phyloP scores from a whole-genome alignment of 2,797 vertebrate genomes.

The Hyperoplus immaculatus region DNA sequence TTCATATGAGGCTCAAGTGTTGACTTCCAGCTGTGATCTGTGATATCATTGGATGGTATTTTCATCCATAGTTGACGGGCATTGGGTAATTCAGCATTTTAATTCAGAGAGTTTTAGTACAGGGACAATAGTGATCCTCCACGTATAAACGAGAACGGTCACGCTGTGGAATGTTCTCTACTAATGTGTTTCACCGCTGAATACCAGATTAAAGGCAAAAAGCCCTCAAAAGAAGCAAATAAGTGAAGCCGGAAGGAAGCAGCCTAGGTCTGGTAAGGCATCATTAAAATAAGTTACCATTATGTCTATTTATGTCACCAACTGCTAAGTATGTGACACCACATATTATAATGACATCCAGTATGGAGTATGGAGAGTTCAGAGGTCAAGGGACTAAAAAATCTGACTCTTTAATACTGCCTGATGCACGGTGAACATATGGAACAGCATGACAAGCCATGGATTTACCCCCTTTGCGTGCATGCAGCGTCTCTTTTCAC shows the following conservation, averaged over 20 bases:
- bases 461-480: slow-evolving; percentile 16
- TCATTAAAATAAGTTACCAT: neutral
- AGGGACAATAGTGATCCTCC: neutral
- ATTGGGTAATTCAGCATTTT: neutral
- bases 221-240: neutral
- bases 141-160: neutral
- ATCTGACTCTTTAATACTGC: neutral
- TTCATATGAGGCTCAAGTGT: neutral
- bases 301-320: neutral
- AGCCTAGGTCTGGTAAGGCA: neutral
- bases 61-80: neutral
- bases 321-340: neutral
- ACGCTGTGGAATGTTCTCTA: neutral
- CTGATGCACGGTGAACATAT: slow-evolving; percentile 5
- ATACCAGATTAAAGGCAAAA: neutral
- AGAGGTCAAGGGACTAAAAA: neutral
- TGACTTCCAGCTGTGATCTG: neutral
- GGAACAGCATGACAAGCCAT: slow-evolving; percentile 8
- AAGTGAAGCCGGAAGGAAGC: neutral
- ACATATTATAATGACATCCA: neutral
- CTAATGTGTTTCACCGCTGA: neutral
- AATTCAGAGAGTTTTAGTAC: neutral
- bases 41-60: neutral
- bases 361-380: neutral
- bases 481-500: slow-evolving; percentile 9